A percentile compares a stretch with the other conserved stretches of the same genome.
Evolutionary conservation across 2,797 vertebrate species (phyloP).

Genomic region (Neosilurus mollespiculum): DNA sequence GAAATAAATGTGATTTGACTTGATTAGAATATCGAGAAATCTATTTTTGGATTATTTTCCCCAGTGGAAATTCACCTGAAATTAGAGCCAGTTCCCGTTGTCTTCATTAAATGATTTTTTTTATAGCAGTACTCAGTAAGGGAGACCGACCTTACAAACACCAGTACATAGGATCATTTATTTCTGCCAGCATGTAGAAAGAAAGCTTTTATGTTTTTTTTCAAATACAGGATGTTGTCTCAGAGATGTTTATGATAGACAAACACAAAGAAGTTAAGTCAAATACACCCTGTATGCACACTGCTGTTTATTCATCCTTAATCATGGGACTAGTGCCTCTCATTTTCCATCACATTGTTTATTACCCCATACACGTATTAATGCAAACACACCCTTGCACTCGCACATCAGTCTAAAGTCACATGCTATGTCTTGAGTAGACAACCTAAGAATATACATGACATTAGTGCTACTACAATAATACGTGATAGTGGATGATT

Average conservation of each 20-base stretch:
- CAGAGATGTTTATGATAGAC: too few species aligned
- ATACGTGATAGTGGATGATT: neutral
- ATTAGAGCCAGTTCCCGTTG: neutral
- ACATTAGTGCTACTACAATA: neutral
- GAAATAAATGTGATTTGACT: too few species aligned
- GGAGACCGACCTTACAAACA: too few species aligned
- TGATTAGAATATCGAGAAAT: too few species aligned
- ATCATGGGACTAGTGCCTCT: neutral
- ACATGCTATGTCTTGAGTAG: neutral
- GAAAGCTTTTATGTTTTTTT: too few species aligned
- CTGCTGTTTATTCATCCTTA: neutral
- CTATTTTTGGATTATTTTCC: too few species aligned
- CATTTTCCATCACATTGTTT: neutral
- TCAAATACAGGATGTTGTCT: too few species aligned
- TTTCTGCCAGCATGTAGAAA: too few species aligned
- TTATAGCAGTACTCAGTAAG: too few species aligned
- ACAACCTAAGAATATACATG: neutral
- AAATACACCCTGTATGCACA: neutral
- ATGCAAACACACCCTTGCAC: neutral
- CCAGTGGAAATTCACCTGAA: neutral
- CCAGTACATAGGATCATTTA: too few species aligned
- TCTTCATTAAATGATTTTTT: too few species aligned
- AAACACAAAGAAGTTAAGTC: too few species aligned
- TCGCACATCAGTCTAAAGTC: neutral
- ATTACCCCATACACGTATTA: neutral